These are phyloP conservation scores for Caenorhabditis doughertyi DNA, from an alignment of 2,888 invertebrate species.

Conservation along the genomic window DNA sequence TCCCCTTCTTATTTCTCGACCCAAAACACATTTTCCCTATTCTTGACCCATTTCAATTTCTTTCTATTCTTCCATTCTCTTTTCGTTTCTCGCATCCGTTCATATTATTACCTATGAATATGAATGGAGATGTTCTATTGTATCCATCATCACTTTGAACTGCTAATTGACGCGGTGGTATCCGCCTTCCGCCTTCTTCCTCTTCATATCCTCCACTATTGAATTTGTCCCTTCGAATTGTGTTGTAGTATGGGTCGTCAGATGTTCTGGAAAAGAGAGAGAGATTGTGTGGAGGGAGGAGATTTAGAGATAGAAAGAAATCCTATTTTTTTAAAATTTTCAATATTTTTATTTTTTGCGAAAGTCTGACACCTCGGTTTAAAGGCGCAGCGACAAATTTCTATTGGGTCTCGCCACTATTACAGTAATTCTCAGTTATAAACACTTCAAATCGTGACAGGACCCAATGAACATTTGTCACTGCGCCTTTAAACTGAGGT, in stretches of 20 bases:
- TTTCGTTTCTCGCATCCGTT: neutral
- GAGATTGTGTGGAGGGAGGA: too few relatives aligned
- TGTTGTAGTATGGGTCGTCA: conserved; percentile 45
- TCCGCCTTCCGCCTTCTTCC: neutral
- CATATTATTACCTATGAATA: conserved; percentile 58
- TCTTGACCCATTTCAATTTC: conserved; percentile 19
- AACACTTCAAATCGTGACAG: too few relatives aligned
- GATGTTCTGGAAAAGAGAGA: conserved; percentile 36
- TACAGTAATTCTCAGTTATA: too few relatives aligned
- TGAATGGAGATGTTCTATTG: conserved; percentile 60
- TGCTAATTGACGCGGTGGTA: conserved; percentile 20
- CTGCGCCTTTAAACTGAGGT: too few relatives aligned
- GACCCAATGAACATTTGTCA: too few relatives aligned
- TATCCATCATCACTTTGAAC: conserved; percentile 37
- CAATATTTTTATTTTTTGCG: too few relatives aligned
- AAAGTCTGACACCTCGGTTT: too few relatives aligned
- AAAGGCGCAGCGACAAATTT: too few relatives aligned
- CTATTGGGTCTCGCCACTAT: too few relatives aligned
- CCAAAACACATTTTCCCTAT: too few relatives aligned
- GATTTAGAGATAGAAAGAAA: too few relatives aligned
- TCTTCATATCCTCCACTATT: neutral
- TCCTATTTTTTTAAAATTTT: too few relatives aligned
- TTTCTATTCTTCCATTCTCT: neutral
- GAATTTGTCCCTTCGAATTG: conserved; percentile 37
- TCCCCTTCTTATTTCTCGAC: neutral